Conservation (phyloP, 2,888 invertebrate species). For the Nysson spinosus region DNA sequence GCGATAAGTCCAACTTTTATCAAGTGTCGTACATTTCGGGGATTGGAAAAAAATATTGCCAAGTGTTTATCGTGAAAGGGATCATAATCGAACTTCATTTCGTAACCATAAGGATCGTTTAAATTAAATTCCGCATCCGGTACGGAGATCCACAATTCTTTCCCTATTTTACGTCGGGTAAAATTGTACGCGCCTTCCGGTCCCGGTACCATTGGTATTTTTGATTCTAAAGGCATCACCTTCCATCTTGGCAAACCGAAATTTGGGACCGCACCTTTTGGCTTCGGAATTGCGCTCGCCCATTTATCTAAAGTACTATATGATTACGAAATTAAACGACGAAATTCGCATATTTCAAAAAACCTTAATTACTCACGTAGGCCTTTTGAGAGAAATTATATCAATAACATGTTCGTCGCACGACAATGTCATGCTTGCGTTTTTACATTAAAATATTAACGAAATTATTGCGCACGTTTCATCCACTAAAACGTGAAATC, state of each 20-base stretch:
- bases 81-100: conserved; percentile 66
- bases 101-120: conserved; percentile 69
- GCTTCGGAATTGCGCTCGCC: conserved; percentile 67
- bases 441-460: too few relatives aligned
- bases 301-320: conserved; percentile 62
- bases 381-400: conserved; percentile 52
- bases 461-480: too few relatives aligned
- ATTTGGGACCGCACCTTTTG: conserved; percentile 67
- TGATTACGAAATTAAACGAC: neutral
- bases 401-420: conserved; percentile 41
- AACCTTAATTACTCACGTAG: conserved; percentile 59
- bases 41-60: conserved; percentile 60
- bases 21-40: conserved; percentile 46
- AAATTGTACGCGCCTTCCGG: conserved; percentile 73
- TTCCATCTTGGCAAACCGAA: conserved; percentile 77
- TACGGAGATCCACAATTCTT: conserved; percentile 55
- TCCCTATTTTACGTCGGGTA: conserved; percentile 76
- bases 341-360: neutral
- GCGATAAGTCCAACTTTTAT: conserved; percentile 71
- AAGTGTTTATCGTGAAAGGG: conserved; percentile 72
- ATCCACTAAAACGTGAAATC: too few relatives aligned
- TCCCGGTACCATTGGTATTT: conserved; percentile 76
- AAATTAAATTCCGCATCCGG: conserved; percentile 64
- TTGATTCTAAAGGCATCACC: conserved; percentile 75
- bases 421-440: conserved; percentile 6